A percentile compares a stretch with the other conserved stretches of the same genome.
phyloP scores from a whole-genome alignment of 2,888 invertebrate genomes.

The Oasisia sp. region DNA sequence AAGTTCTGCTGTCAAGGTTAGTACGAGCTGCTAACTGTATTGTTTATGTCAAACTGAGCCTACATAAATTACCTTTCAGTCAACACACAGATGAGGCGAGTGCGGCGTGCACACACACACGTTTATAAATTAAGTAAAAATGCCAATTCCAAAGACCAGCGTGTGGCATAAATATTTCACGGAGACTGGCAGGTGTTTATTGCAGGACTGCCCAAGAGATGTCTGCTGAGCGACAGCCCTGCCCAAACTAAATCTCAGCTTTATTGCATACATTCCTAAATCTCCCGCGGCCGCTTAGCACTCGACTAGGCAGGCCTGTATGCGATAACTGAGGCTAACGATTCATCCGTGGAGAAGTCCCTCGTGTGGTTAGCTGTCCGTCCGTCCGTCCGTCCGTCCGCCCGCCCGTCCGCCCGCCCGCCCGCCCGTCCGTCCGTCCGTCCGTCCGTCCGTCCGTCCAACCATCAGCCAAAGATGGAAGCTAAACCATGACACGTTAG shows the following conservation, averaged over 20 bases:
- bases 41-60: not conserved
- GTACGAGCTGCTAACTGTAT: too few relatives aligned
- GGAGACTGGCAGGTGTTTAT: not conserved
- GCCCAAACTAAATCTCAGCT: conserved; percentile 1
- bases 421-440: not conserved
- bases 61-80: not conserved
- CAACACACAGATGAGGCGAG: not conserved
- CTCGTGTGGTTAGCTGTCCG: not conserved
- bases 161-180: not conserved
- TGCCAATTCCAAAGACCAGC: not conserved
- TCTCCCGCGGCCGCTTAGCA: not conserved
- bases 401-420: not conserved
- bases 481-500: not conserved
- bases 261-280: not conserved
- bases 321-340: not conserved
- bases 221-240: not conserved
- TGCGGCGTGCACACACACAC: too few relatives aligned
- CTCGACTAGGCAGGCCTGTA: not conserved
- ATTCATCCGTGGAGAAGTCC: not conserved
- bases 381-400: not conserved
- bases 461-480: too few relatives aligned
- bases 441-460: not conserved
- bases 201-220: not conserved
- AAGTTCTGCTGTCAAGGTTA: too few relatives aligned
- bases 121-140: not conserved